A percentile compares a stretch with the other conserved stretches of the same genome.
Evolutionary conservation across 30 jellyfish, hydroid and myxozoan genomes (phyloP).

Genomic region (Turritopsis rubra): DNA sequence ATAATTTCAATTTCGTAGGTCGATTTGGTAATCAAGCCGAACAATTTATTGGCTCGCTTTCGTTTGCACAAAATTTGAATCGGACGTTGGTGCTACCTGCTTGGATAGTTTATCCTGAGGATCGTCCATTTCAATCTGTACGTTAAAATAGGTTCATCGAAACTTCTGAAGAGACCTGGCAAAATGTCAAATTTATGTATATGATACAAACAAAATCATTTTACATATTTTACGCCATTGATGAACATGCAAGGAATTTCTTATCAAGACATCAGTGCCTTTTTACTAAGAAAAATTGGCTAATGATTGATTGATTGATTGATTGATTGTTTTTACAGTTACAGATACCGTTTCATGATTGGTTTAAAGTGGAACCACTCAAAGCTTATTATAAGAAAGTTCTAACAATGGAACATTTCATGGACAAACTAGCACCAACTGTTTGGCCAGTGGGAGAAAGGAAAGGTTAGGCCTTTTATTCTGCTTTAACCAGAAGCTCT

Average conservation of each 20-base stretch:
- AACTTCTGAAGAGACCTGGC: no score
- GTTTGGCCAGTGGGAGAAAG: constrained; percentile 76
- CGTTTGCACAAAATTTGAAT: constrained; percentile 79
- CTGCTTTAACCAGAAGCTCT: neutral
- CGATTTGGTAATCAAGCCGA: constrained; percentile 98
- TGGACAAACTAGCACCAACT: constrained; percentile 61
- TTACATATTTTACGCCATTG: no score
- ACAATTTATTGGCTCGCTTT: constrained; percentile 78
- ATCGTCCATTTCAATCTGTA: constrained; percentile 55
- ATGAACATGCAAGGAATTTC: no score
- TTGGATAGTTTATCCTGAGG: constrained; percentile 67
- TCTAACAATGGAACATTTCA: constrained; percentile 73
- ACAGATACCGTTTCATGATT: constrained; percentile 49
- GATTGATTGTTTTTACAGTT: constrained; percentile 31
- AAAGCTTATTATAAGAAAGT: constrained; percentile 56
- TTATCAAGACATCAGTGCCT: neutral
- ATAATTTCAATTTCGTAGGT: constrained; percentile 39
- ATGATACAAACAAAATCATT: no score
- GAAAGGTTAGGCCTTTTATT: constrained; percentile 36
- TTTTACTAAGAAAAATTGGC: neutral
- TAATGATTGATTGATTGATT: neutral
- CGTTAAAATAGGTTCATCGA: constrained; percentile 7
- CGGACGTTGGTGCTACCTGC: constrained; percentile 88
- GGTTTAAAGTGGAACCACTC: constrained; percentile 75
- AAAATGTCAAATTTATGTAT: no score